Base-by-base conservation (phyloP, 1,140 invertebrate species). In the Magallana ariakensis region DNA sequence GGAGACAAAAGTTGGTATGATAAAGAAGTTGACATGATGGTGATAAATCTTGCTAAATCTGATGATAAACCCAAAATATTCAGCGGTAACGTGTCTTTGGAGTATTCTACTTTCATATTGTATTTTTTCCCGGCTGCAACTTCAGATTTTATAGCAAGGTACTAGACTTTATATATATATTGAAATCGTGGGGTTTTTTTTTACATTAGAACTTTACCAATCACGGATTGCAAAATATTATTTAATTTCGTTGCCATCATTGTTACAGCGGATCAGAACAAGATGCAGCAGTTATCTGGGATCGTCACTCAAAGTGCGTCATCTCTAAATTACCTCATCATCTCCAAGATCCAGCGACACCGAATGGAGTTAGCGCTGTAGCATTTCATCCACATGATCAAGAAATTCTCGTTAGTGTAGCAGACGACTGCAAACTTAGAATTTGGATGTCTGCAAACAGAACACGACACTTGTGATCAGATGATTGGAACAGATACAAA, bases 391-490 rank as follows among this genome's bases (percentile, higher is more conserved):
- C 85, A 57, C 26, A 15, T 26, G 85, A 86, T 54, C 55, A 15
- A n/a, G 85, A 86, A 53, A 33, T 80, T 16, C 54, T 86, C 16
- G 54, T 81, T 16, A 86, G 66, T 26, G 85, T 86, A 16, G 85
- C 85, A 80, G 85, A 86, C 33, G 85, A 86, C 54, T 55, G 46
- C 54, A 80, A 46, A 55, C 15, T 86, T 55, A 80, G 60, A 13
- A 81, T 86, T 26, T 86, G 85, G 85, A 70, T 55, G 75, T 80
- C 85, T 11, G 22, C 19, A 10, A 75, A 75, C 10, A 75, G 26
- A 13, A 26, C 22, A 75, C 22, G 22, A 3, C 66, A 75, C 11
- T 60, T 60, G n/a, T 6, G n/a, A 11, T 60, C 13, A 16, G 33
- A 33, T 33, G 33, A 33, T 33, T 33, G 33, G 33, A 33, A 33